A percentile compares a stretch with the other conserved stretches of the same genome.
Conservation (phyloP, 1,140 invertebrate genomes). For the Calliphora vicina region DNA sequence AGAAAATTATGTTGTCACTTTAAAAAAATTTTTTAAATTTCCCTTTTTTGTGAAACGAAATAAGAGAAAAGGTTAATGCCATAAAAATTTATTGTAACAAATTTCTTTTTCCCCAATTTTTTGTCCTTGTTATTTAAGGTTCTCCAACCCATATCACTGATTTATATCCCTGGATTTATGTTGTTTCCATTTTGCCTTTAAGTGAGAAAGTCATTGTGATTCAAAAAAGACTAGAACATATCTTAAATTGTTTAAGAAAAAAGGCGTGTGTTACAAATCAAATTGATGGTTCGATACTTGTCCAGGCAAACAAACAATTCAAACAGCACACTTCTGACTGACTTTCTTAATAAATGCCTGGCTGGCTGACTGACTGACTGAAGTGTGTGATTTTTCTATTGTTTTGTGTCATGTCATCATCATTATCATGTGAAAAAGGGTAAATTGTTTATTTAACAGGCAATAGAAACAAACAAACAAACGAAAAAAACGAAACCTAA, state of each 20-base stretch:
- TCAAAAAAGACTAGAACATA: too few relatives aligned
- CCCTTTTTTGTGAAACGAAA: not conserved
- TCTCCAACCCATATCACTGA: not conserved
- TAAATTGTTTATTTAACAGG: not conserved
- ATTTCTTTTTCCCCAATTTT: not conserved
- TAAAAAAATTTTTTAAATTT: not conserved
- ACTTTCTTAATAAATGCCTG: too few relatives aligned
- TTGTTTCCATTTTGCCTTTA: not conserved
- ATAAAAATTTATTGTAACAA: not conserved
- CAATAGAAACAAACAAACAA: not conserved
- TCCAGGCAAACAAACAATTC: not conserved
- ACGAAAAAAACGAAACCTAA: not conserved
- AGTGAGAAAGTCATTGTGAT: not conserved
- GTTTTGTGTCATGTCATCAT: not conserved
- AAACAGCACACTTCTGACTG: too few relatives aligned
- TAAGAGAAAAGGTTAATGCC: not conserved
- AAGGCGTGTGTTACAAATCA: constrained; percentile 11
- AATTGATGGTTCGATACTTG: not conserved
- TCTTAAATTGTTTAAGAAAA: too few relatives aligned
- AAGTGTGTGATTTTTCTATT: not conserved
- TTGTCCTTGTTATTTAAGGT: not conserved
- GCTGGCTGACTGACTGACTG: not conserved
- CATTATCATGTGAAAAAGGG: not conserved
- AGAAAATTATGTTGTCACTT: constrained; percentile 13
- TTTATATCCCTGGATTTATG: not conserved